Conservation (phyloP, 2,113 vertebrate species). For the Hyla sarda region DNA sequence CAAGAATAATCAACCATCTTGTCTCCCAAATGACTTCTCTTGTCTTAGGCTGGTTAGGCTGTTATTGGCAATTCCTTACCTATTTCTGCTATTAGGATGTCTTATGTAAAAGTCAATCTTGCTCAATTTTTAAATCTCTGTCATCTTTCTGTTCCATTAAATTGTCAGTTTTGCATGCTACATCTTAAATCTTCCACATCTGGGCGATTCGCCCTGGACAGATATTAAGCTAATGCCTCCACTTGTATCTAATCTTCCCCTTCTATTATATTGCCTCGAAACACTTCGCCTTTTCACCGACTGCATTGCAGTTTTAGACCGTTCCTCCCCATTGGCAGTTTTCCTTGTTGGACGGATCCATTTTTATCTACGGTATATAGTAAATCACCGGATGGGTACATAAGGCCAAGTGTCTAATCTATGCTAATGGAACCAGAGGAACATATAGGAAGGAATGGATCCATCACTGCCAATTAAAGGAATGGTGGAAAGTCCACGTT, state of each 20-base stretch:
- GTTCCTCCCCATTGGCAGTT: neutral
- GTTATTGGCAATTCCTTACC: neutral
- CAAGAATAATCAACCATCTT: neutral
- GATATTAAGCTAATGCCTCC: constrained; percentile 45
- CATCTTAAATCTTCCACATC: constrained; percentile 43
- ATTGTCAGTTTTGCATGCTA: constrained; percentile 35
- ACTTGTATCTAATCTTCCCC: constrained; percentile 5
- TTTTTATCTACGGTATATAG: constrained; percentile 18
- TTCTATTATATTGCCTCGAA: constrained; percentile 22
- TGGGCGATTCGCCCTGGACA: constrained; percentile 29
- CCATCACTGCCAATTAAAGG: neutral
- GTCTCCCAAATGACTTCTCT: neutral
- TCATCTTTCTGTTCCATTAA: constrained; percentile 39
- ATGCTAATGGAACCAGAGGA: constrained; percentile 17
- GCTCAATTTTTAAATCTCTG: constrained; percentile 17
- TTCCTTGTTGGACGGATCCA: constrained; percentile 24
- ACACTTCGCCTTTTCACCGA: neutral
- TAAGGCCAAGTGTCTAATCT: constrained; percentile 31
- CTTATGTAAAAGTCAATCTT: constrained; percentile 23
- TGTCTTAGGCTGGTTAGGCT: neutral
- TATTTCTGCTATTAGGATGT: neutral
- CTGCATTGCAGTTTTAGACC: constrained; percentile 49
- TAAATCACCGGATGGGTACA: constrained; percentile 27
- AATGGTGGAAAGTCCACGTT: neutral
- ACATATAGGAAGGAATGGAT: neutral